These are phyloP conservation scores for Anguilla japonica DNA, from an alignment of 2,113 vertebrate species.

Conservation along the genomic window DNA sequence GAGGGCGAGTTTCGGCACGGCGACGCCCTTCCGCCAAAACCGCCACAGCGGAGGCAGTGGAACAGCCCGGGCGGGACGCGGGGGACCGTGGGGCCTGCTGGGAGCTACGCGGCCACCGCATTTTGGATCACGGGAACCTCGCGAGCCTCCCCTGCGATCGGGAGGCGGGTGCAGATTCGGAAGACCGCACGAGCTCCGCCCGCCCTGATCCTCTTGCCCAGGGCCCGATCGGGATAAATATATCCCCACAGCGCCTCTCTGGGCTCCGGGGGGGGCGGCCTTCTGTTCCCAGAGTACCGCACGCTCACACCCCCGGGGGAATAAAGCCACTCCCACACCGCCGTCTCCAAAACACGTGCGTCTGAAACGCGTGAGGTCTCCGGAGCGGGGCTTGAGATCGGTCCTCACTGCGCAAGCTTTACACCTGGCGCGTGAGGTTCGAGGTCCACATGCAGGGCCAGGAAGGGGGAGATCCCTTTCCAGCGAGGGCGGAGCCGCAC, in stretches of 20 bases:
- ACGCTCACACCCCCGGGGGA: too few species aligned
- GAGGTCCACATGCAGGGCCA: not conserved
- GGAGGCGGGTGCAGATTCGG: slow-evolving; percentile 9
- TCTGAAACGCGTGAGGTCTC: too few species aligned
- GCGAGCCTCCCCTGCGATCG: slow-evolving; percentile 11
- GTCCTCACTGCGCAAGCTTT: too few species aligned
- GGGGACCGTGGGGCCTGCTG: slow-evolving; percentile 10
- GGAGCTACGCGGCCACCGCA: slow-evolving; percentile 18
- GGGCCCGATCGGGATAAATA: slow-evolving; percentile 7
- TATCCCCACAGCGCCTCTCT: not conserved
- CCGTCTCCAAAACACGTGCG: too few species aligned
- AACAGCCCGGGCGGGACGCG: not conserved
- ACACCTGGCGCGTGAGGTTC: too few species aligned
- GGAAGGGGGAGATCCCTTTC: not conserved
- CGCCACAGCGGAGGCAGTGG: slow-evolving; percentile 2
- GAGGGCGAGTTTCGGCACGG: not conserved
- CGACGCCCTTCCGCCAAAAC: not conserved
- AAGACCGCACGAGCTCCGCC: not conserved
- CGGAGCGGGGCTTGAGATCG: too few species aligned
- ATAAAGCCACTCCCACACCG: too few species aligned
- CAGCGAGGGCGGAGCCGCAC: too few species aligned
- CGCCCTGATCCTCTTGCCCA: not conserved
- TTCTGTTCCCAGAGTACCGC: too few species aligned
- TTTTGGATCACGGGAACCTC: slow-evolving; percentile 30
- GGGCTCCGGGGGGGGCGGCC: not conserved